Evolutionary conservation across 2,888 invertebrate species (phyloP).

Genomic region (Sialis lutaria): DNA sequence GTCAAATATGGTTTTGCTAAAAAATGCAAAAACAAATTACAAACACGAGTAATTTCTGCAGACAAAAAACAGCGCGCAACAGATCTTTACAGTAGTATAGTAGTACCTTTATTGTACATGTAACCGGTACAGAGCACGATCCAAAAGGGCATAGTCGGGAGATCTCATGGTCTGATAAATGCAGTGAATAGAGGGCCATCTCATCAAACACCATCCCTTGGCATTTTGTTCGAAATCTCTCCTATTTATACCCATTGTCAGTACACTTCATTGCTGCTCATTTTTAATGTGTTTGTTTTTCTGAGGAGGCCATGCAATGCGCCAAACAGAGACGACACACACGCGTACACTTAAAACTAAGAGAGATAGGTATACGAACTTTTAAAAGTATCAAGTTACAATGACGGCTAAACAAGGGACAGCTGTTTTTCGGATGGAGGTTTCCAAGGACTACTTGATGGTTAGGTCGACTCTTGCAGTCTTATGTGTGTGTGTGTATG

Average conservation of each 20-base stretch:
- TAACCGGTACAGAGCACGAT: too few species aligned
- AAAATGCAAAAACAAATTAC: too few species aligned
- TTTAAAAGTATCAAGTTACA: conserved; percentile 4
- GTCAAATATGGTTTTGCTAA: too few species aligned
- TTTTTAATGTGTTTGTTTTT: neutral
- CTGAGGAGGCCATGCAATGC: neutral
- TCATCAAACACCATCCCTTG: neutral
- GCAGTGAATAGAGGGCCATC: neutral
- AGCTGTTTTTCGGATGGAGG: neutral
- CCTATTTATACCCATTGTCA: neutral
- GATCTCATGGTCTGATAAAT: neutral
- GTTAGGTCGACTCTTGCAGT: too few species aligned
- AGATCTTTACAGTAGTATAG: too few species aligned
- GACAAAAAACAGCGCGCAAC: too few species aligned
- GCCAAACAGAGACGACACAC: neutral
- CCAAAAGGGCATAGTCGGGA: neutral
- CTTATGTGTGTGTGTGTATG: too few species aligned
- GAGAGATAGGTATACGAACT: neutral
- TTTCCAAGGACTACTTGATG: too few species aligned
- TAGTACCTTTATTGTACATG: too few species aligned
- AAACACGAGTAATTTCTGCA: too few species aligned
- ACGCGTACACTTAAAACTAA: neutral
- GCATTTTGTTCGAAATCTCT: neutral
- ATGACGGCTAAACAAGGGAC: neutral
- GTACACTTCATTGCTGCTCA: neutral